Conservation (phyloP, 2,888 invertebrate genomes). For the Amblyteles armatorius region DNA sequence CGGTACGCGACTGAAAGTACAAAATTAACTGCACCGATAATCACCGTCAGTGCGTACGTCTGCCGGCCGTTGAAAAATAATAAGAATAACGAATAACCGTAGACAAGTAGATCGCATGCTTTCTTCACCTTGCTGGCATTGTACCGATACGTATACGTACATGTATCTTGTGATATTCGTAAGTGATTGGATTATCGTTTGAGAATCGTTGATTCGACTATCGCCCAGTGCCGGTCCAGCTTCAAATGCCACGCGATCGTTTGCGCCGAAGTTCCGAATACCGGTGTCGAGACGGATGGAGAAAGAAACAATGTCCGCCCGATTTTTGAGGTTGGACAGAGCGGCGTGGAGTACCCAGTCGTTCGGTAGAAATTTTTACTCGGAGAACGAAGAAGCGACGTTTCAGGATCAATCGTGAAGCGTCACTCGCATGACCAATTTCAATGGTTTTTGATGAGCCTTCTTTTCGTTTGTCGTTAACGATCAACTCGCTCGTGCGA, state of each 20-base stretch:
- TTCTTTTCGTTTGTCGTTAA: conserved; percentile 12
- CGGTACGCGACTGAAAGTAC: not conserved
- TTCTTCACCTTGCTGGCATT: not conserved
- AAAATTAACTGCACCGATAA: not conserved
- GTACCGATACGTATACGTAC: not conserved
- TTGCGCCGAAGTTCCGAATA: no score
- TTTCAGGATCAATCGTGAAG: conserved; percentile 19
- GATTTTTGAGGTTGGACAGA: not conserved
- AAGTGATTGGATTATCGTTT: not conserved
- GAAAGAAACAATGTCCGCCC: not conserved
- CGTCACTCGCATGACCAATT: conserved; percentile 15
- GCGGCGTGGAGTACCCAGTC: not conserved
- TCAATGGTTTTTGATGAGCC: conserved; percentile 4
- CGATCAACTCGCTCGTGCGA: not conserved
- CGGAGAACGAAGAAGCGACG: not conserved
- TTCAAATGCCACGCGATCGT: not conserved
- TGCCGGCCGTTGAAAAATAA: not conserved
- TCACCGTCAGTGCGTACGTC: not conserved
- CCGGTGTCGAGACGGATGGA: not conserved
- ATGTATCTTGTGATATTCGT: not conserved
- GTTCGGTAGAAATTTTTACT: not conserved
- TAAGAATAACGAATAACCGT: not conserved
- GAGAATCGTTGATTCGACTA: not conserved
- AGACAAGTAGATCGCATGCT: conserved; percentile 2
- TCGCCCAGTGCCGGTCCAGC: not conserved